These are phyloP conservation scores for Kradibia gibbosae DNA, from an alignment of 1,140 invertebrate genomes.

Conservation along the genomic window DNA sequence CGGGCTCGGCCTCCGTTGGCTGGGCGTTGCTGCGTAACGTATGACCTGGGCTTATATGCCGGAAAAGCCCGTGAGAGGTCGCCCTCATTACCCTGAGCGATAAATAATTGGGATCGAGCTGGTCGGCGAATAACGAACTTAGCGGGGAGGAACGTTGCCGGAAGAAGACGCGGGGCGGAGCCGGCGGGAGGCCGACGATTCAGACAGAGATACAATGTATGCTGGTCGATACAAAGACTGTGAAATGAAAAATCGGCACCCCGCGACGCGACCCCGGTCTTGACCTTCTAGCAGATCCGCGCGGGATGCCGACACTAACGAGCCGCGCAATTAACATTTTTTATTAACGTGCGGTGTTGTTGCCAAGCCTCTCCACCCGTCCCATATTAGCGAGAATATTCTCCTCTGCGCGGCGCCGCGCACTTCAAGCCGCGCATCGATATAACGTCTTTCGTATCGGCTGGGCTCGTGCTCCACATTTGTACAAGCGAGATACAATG, in stretches of 20 bases:
- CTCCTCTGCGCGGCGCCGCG: neutral
- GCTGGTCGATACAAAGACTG: neutral
- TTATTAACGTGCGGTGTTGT: slow-evolving; percentile 17
- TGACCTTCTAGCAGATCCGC: slow-evolving; percentile 65
- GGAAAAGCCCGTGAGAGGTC: neutral
- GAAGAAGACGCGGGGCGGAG: no score
- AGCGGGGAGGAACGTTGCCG: no score
- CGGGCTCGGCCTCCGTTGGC: no score
- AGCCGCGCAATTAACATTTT: slow-evolving; percentile 73
- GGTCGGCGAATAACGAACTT: slow-evolving; percentile 39
- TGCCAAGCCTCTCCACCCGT: no score
- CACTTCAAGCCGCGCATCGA: no score
- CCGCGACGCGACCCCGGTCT: slow-evolving; percentile 66
- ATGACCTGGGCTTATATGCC: neutral
- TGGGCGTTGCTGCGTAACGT: neutral
- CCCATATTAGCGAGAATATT: no score
- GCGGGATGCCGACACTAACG: slow-evolving; percentile 70
- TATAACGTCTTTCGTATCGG: neutral
- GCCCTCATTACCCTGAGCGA: slow-evolving; percentile 45
- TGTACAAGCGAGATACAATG: neutral
- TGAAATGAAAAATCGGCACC: slow-evolving; percentile 58
- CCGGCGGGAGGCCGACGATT: no score
- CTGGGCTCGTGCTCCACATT: neutral
- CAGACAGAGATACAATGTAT: slow-evolving; percentile 63
- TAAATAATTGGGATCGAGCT: slow-evolving; percentile 64